Conservation (phyloP, 1,140 invertebrate species). For the Aricia agestis region DNA sequence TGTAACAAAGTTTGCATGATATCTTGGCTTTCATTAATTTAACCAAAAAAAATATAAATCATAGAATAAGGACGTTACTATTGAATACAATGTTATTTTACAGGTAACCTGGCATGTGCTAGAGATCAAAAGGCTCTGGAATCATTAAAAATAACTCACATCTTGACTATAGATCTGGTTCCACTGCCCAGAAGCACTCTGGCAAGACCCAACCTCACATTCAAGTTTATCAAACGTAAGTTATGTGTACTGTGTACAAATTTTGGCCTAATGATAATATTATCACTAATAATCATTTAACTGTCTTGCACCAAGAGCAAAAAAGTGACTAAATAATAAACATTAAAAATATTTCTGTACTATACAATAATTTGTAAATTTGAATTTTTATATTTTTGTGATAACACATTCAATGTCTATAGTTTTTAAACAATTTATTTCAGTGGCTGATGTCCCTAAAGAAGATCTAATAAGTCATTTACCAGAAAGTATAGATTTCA, state of each 20-base stretch:
- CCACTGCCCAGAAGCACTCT: constrained; percentile 85
- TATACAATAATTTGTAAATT: not conserved
- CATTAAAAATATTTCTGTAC: no score
- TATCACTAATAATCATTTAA: no score
- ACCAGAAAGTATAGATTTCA: constrained; percentile 84
- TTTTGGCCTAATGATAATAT: no score
- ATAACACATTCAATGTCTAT: not conserved
- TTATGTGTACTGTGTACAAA: constrained; percentile 16
- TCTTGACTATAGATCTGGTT: constrained; percentile 88
- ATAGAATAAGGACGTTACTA: no score
- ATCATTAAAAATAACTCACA: constrained; percentile 82
- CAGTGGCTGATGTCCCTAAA: constrained; percentile 86
- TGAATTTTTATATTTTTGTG: not conserved
- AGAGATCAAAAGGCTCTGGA: constrained; percentile 82
- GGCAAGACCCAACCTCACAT: constrained; percentile 79
- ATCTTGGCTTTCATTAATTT: no score
- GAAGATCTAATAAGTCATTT: constrained; percentile 89
- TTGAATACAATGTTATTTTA: constrained; percentile 22
- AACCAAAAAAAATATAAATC: no score
- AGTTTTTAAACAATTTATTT: constrained; percentile 32
- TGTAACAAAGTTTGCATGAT: no score
- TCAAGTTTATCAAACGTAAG: constrained; percentile 86
- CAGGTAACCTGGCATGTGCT: constrained; percentile 87
- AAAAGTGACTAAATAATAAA: no score
- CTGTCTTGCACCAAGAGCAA: no score